phyloP scores from a whole-genome alignment of 2,888 invertebrate genomes.

The Mesorhabditis spiculigera region DNA sequence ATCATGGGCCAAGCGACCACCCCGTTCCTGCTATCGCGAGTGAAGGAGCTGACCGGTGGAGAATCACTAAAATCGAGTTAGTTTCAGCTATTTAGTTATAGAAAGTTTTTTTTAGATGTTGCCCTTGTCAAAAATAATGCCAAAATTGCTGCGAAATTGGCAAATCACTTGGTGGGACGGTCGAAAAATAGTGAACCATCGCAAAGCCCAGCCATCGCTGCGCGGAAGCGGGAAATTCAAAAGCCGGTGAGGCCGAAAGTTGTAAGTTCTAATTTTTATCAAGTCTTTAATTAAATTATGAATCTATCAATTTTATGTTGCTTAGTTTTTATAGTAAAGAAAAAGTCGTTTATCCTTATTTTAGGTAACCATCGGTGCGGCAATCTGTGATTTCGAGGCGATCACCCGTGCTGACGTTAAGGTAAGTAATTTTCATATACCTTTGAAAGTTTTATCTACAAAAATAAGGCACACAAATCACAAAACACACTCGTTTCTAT shows the following conservation, averaged over 20 bases:
- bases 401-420: conserved; percentile 62
- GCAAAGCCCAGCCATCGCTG: conserved; percentile 8
- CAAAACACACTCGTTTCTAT: no score
- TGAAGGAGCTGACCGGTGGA: conserved; percentile 78
- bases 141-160: conserved; percentile 75
- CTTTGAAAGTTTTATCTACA: no score
- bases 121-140: conserved; percentile 91
- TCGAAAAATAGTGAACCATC: background rate
- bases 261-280: conserved; percentile 10
- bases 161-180: conserved; percentile 61
- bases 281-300: conserved; percentile 17
- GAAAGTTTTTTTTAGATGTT: conserved; percentile 69
- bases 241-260: conserved; percentile 8
- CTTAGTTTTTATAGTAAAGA: background rate
- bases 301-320: background rate
- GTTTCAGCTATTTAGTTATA: conserved; percentile 8
- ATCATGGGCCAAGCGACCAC: conserved; percentile 84
- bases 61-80: conserved; percentile 80
- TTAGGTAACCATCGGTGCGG: conserved; percentile 57
- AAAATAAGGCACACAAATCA: no score
- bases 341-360: conserved; percentile 11
- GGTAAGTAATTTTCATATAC: conserved; percentile 59
- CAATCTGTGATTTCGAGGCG: conserved; percentile 56
- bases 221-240: conserved; percentile 26
- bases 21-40: conserved; percentile 79